Evolutionary conservation across 2,888 invertebrate genomes (phyloP).

Genomic region (Aphrophora alni): DNA sequence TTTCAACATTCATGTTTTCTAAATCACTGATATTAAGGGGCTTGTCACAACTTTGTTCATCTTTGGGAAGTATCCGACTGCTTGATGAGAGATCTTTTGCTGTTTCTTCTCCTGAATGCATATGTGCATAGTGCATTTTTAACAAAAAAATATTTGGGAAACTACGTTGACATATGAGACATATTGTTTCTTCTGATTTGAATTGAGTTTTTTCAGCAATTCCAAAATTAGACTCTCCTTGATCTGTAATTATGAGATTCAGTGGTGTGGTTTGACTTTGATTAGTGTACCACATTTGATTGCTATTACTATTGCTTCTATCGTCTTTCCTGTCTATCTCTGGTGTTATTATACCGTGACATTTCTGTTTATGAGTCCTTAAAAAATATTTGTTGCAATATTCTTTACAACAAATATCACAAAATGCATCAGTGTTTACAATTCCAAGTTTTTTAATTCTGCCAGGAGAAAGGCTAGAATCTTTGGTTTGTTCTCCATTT

Average conservation of each 20-base stretch:
- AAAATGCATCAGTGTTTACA: slow-evolving; percentile 68
- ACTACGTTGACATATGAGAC: slow-evolving; percentile 44
- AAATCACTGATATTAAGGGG: neutral
- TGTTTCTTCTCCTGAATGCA: slow-evolving; percentile 32
- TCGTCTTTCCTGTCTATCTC: slow-evolving; percentile 52
- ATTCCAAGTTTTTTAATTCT: slow-evolving; percentile 32
- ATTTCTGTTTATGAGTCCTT: slow-evolving; percentile 88
- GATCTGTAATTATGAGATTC: slow-evolving; percentile 46
- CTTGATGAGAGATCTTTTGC: slow-evolving; percentile 10
- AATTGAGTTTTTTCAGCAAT: slow-evolving; percentile 37
- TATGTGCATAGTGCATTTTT: slow-evolving; percentile 43
- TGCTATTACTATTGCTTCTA: slow-evolving; percentile 35
- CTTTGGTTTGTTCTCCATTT: slow-evolving; percentile 33
- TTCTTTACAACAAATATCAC: slow-evolving; percentile 91
- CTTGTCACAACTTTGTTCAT: neutral
- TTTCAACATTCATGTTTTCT: neutral
- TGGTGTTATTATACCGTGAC: slow-evolving; percentile 76
- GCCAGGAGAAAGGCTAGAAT: slow-evolving; percentile 22
- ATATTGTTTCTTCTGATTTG: slow-evolving; percentile 39
- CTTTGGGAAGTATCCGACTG: neutral
- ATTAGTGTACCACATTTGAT: slow-evolving; percentile 33
- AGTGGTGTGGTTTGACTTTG: slow-evolving; percentile 45
- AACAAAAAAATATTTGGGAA: slow-evolving; percentile 43
- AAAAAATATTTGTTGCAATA: slow-evolving; percentile 93
- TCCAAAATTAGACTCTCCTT: slow-evolving; percentile 19